Conservation (phyloP, 2,797 vertebrate species). For the Rhincodon typus region DNA sequence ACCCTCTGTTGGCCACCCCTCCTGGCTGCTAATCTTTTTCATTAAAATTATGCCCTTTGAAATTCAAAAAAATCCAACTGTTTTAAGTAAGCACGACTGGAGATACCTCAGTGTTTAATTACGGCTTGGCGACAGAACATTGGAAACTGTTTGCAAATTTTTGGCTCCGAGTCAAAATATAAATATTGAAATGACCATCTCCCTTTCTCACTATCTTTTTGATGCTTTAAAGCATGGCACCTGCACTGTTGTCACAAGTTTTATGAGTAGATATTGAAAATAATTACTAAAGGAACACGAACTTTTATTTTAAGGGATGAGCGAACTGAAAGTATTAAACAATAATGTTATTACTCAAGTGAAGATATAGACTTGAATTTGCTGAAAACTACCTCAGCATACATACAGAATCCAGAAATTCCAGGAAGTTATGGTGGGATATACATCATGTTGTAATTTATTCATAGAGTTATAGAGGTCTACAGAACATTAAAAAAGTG, state of each 20-base stretch:
- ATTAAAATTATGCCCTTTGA: not conserved
- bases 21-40: no score
- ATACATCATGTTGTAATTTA: no score
- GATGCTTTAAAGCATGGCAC: not conserved
- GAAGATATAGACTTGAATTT: not conserved
- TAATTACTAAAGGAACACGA: not conserved
- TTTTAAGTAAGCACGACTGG: not conserved
- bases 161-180: not conserved
- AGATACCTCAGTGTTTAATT: not conserved
- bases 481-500: no score
- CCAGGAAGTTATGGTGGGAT: not conserved
- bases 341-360: not conserved
- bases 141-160: not conserved
- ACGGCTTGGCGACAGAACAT: not conserved
- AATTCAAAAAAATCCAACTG: not conserved
- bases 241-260: not conserved
- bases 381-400: not conserved
- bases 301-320: not conserved
- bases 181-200: not conserved
- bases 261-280: not conserved
- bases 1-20: no score
- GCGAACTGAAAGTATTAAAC: not conserved
- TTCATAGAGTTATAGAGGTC: no score
- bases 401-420: not conserved
- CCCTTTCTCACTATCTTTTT: not conserved